Conservation (phyloP, 1,140 invertebrate species). For the Magallana ariakensis region DNA sequence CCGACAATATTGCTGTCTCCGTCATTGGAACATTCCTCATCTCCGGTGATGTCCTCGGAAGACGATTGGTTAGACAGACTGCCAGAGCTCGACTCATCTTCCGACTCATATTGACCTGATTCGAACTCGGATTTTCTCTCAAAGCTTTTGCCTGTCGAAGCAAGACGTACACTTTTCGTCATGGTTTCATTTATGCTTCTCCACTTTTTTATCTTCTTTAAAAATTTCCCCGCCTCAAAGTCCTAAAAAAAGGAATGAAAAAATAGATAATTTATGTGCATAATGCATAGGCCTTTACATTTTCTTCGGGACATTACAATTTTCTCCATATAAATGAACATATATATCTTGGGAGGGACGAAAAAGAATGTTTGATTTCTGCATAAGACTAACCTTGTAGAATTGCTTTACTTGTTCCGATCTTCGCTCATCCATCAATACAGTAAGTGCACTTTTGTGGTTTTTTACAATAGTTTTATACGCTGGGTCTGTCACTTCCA, state of each 20-base stretch:
- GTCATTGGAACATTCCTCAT: not conserved
- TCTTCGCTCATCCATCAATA: not conserved
- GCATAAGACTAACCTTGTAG: not conserved
- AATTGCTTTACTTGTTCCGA: not conserved
- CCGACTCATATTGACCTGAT: not conserved
- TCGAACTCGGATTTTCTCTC: not conserved
- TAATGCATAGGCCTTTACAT: not conserved
- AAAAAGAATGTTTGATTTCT: not conserved
- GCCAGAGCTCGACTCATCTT: not conserved
- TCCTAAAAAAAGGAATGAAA: not conserved
- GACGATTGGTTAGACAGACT: not conserved
- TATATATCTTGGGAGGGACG: no score
- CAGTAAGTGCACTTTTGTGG: not conserved
- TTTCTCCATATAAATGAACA: no score
- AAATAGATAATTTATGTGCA: no score
- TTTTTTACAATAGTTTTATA: not conserved
- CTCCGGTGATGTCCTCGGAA: not conserved
- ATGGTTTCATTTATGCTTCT: constrained; percentile 4
- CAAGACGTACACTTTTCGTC: constrained; percentile 3
- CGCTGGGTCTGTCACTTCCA: not conserved
- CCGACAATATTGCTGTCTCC: not conserved
- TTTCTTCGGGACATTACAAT: no score
- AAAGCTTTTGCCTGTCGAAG: constrained; percentile 15
- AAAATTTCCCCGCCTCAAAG: constrained; percentile 3
- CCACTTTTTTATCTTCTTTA: not conserved